These are phyloP conservation scores for Folsomia manolachei DNA, from an alignment of 2,888 invertebrate genomes.

Conservation along the genomic window DNA sequence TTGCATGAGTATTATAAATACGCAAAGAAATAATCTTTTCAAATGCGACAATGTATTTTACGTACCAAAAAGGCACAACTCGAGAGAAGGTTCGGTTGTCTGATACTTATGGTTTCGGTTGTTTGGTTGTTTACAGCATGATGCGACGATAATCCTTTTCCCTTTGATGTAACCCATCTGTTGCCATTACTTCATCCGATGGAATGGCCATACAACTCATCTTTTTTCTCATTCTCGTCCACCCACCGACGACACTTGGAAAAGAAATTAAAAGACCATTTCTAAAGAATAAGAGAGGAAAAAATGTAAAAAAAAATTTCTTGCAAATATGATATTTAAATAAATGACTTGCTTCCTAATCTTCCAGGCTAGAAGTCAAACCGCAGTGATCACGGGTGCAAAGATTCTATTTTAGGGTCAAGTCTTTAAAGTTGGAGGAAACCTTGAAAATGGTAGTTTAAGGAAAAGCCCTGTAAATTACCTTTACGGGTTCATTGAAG, in stretches of 20 bases:
- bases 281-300: not conserved
- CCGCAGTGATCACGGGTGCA: not conserved
- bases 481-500: not conserved
- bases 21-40: not conserved
- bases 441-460: not conserved
- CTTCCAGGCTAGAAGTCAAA: not conserved
- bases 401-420: not conserved
- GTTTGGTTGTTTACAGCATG: conserved; percentile 26
- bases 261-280: not conserved
- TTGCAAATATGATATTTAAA: too few relatives aligned
- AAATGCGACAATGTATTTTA: not conserved
- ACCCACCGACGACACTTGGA: not conserved
- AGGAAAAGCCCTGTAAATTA: conserved; percentile 8
- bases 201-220: too few relatives aligned
- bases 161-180: conserved; percentile 42
- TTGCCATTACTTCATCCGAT: conserved; percentile 25
- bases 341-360: too few relatives aligned
- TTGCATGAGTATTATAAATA: not conserved
- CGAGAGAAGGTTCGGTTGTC: too few relatives aligned
- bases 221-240: conserved; percentile 13
- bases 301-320: not conserved
- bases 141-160: conserved; percentile 28
- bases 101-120: too few relatives aligned
- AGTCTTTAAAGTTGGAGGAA: not conserved
- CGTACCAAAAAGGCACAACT: conserved; percentile 13